These are phyloP conservation scores for Nephrotoma guestfalica DNA, from an alignment of 2,888 invertebrate species.

Conservation along the genomic window DNA sequence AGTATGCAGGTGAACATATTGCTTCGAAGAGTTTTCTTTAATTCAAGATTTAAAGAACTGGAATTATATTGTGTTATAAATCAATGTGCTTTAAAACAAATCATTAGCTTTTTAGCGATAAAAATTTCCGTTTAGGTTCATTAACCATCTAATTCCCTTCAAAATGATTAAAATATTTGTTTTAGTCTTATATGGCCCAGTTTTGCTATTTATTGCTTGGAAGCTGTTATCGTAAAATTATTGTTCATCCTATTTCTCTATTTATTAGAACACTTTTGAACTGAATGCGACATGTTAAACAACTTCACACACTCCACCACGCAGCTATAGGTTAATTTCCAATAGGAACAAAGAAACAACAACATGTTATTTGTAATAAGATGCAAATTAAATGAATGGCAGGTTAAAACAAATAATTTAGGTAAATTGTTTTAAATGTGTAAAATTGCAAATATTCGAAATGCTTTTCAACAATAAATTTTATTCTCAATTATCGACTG, in stretches of 20 bases:
- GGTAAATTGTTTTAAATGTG: neutral
- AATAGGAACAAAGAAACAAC: neutral
- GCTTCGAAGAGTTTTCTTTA: neutral
- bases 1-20: neutral
- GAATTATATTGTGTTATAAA: neutral
- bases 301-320: neutral
- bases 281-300: neutral
- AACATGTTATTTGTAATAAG: neutral
- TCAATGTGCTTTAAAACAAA: neutral
- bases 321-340: neutral
- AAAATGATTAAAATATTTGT: no score
- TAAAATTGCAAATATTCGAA: no score
- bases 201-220: neutral
- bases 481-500: no score
- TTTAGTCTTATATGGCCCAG: no score
- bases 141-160: no score
- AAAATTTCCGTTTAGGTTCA: no score
- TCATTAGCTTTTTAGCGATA: no score
- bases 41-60: no score
- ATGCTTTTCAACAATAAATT: no score
- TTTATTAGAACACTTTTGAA: neutral
- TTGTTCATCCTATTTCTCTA: neutral
- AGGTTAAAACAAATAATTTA: neutral
- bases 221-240: neutral
- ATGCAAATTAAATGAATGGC: neutral